Base-by-base conservation (phyloP, 2,113 vertebrate species). In the Riparia riparia region DNA sequence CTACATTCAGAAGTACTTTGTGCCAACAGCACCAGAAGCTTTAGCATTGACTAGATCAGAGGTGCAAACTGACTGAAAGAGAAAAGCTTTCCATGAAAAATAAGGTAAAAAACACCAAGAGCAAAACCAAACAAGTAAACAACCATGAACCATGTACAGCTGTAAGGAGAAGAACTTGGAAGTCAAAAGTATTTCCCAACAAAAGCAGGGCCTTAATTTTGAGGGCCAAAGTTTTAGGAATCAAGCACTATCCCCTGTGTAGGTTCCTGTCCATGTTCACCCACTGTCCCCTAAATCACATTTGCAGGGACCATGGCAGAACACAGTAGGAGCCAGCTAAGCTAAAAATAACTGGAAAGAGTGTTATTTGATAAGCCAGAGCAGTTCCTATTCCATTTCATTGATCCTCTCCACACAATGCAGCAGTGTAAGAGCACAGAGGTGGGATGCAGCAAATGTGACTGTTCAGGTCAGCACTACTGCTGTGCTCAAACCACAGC, bases 391-490 rank as follows among this genome's bases (percentile, higher is more conserved):
- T 69, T 89, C 71, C 24, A 16, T 63, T 70, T 34, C 49, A 61
- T 56, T 60, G 80, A 78, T 92, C 51, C 49, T 31, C 86, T 44
- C 64, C 79, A 61, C 90, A 88, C 54, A 80, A 65, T 8, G 49
- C 66, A 85, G 49, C 71, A 83, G 80, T 26, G 4, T 10, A 73
- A 83, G 37, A 92, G 76, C 71, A 68, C 41, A 57, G 72, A 83
- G 71, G 68, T 70, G 76, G 76, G 45, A 92, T 11, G 26, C 50
- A 92, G 56, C 82, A 66, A 86, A 66, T 17, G 39, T 37, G 73
- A 54, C 65, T 86, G 79, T 5, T 90, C 71, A 73, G 86, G 94
- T 88, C 82, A 96, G 92, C 58, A 29, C 32, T 17, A n/a, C 88
- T 70, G 79, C 88, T 93, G 79, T 29, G 82, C 76, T 89, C 76